Base-by-base conservation (phyloP, 2,888 invertebrate genomes). In the Drosophila quinaria region DNA sequence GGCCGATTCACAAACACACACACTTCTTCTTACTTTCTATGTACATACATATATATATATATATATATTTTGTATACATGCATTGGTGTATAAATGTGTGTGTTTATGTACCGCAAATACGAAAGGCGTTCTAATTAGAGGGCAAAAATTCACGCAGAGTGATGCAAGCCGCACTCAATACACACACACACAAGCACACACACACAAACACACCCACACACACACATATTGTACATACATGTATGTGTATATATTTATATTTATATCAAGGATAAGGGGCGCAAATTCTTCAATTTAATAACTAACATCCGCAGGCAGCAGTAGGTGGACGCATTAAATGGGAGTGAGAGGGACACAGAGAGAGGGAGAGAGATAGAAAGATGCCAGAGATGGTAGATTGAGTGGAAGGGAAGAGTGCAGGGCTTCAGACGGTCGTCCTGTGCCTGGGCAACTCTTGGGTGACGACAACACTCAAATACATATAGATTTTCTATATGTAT, bases 281-380 rank as follows among this genome's bases (percentile, higher is more conserved):
- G 85, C 85, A 90, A 87, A 87, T 87, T 86, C 90, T 87, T 90
- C 90, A 90, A 87, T 87, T 89, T 90, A 87, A 90, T 87, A 87
- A 87, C 90, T 77, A 75, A 74, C 87, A 87, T 90, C 79, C 87
- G 86, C 68, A 80, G 89, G 87, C 42, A 15, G 61, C 33, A 41
- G 31, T 52, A 56, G 54, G 31, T 42, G 80, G 58, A 39, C 50
- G 17, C 42, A 19, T 31, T 9, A 42, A 42, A 39, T 2, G 19
- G 22, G 3, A 39, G 10, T 25, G 37, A 37, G 9, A 25, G 51
- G 31, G 54, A 11, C 22, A 35, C 33, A 15, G 42, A 15, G n/a
- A 2, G 10, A 15, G 35, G 25, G 51, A 22, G 15, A 10, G 42
- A 10, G 10, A 10, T 39, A 8, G 25, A 22, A 39, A n/a, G 19